Evolutionary conservation across 2,113 vertebrate genomes (phyloP).

Genomic region (Gobius niger): DNA sequence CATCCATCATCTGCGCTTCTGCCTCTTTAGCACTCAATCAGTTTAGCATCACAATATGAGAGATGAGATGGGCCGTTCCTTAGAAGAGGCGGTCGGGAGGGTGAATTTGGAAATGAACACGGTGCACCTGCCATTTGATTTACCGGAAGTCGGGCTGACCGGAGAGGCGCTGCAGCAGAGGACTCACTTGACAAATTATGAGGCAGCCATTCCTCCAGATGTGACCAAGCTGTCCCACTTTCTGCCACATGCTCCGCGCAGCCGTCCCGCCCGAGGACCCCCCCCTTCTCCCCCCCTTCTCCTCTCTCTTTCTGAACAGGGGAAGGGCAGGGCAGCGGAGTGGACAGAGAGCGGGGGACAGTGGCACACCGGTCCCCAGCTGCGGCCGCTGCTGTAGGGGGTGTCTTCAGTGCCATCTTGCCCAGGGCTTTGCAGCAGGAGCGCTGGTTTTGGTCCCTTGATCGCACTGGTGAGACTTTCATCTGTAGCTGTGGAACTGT

Average conservation of each 20-base stretch:
- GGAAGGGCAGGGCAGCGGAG: conserved; percentile 44
- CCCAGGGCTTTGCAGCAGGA: conserved; percentile 49
- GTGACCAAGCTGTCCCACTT: conserved; percentile 73
- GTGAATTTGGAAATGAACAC: conserved; percentile 13
- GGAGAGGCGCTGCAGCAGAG: conserved; percentile 37
- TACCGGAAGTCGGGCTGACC: conserved; percentile 1
- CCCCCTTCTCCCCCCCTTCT: neutral
- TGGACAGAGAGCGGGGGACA: conserved; percentile 26
- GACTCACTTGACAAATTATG: conserved; percentile 44
- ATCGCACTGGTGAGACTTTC: conserved; percentile 45
- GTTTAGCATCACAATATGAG: neutral
- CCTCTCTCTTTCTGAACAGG: conserved; percentile 34
- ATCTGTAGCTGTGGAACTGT: conserved; percentile 44
- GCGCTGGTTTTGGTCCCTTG: conserved; percentile 40
- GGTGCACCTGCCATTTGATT: conserved; percentile 21
- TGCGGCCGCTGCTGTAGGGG: conserved; percentile 53
- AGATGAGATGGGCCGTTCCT: conserved; percentile 16
- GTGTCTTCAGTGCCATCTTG: conserved; percentile 42
- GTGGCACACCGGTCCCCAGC: conserved; percentile 51
- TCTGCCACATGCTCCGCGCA: conserved; percentile 42
- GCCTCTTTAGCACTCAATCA: conserved; percentile 23
- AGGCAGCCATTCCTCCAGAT: conserved; percentile 56
- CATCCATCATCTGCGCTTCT: conserved; percentile 35
- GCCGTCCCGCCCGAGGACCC: conserved; percentile 49
- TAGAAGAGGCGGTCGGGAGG: neutral